phyloP scores from a whole-genome alignment of 2,888 invertebrate species.

The Nephrotoma appendiculata region DNA sequence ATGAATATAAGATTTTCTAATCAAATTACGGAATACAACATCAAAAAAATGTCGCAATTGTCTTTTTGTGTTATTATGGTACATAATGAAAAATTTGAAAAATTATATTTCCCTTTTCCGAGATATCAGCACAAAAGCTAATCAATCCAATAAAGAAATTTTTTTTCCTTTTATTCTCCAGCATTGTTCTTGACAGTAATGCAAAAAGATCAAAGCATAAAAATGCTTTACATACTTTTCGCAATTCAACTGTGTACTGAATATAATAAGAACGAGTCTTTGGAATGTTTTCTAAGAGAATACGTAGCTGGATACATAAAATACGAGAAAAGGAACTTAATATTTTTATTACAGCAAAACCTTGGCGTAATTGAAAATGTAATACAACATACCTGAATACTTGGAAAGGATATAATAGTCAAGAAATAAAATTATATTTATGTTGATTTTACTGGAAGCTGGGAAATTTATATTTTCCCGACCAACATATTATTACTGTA shows the following conservation, averaged over 20 bases:
- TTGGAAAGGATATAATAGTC: not conserved
- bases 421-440: not conserved
- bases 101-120: not conserved
- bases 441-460: not conserved
- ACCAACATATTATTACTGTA: too few species aligned
- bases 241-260: too few species aligned
- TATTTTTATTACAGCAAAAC: not conserved
- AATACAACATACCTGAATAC: not conserved
- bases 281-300: not conserved
- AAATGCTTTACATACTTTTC: too few species aligned
- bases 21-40: not conserved
- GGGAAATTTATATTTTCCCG: not conserved
- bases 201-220: not conserved
- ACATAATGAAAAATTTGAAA: not conserved
- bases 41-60: not conserved
- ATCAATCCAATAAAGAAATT: not conserved
- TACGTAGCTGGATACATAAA: not conserved
- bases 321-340: not conserved
- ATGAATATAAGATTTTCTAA: not conserved
- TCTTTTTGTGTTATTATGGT: not conserved
- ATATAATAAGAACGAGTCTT: not conserved
- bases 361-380: not conserved
- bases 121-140: not conserved
- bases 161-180: not conserved
- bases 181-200: not conserved